Evolutionary conservation across 2,113 vertebrate species (phyloP).

Genomic region (Ancistrus triradiatus): DNA sequence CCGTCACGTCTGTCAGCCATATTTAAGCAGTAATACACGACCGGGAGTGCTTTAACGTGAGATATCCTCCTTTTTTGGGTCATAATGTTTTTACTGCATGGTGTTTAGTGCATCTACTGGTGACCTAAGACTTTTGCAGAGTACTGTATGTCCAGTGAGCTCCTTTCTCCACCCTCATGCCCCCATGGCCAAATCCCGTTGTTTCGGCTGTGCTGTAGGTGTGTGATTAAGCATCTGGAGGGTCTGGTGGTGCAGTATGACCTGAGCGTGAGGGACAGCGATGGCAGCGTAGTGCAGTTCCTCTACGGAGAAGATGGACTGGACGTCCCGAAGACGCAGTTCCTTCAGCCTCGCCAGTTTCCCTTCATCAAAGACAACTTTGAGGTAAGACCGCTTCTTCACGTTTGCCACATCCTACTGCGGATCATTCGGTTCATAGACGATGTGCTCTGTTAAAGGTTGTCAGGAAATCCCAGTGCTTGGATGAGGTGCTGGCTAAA

Average conservation of each 20-base stretch:
- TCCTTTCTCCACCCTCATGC: too few relatives aligned
- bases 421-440: too few relatives aligned
- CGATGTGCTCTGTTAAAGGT: slow-evolving; percentile 69
- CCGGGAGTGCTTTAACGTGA: too few relatives aligned
- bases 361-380: slow-evolving; percentile 90
- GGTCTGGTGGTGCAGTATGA: slow-evolving; percentile 95
- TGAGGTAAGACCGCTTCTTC: slow-evolving; percentile 70
- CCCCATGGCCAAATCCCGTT: not conserved
- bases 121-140: too few relatives aligned
- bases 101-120: too few relatives aligned
- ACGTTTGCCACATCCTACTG: too few relatives aligned
- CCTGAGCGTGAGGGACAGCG: slow-evolving; percentile 89
- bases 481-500: slow-evolving; percentile 78
- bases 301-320: slow-evolving; percentile 94
- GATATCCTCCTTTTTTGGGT: too few relatives aligned
- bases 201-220: slow-evolving; percentile 60
- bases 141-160: too few relatives aligned
- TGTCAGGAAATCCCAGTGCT: slow-evolving; percentile 76
- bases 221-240: slow-evolving; percentile 91
- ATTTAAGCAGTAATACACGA: too few relatives aligned
- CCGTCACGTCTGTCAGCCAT: not conserved
- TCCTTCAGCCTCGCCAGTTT: slow-evolving; percentile 84
- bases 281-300: slow-evolving; percentile 94
- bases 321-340: slow-evolving; percentile 92
- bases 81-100: too few relatives aligned